A percentile compares a stretch with the other conserved stretches of the same genome.
These are phyloP conservation scores for Vireo altiloquus DNA, from an alignment of 2,113 vertebrate genomes.

Conservation along the genomic window DNA sequence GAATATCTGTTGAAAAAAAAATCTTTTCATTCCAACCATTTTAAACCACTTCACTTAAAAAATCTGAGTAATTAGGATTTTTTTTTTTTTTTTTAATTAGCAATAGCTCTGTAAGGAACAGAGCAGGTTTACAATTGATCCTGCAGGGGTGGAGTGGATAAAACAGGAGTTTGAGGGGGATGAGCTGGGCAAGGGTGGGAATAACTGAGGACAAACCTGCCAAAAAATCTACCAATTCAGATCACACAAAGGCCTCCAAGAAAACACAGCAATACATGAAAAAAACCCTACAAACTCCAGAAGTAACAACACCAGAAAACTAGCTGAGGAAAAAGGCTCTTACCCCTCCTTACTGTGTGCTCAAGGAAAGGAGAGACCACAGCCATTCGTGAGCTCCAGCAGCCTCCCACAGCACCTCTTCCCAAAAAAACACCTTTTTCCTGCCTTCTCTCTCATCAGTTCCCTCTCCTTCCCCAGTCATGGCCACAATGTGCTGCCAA, in stretches of 20 bases:
- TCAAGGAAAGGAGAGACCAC: no score
- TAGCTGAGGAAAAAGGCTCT: background rate
- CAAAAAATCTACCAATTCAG: fast-evolving
- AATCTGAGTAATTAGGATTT: background rate
- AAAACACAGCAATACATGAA: background rate
- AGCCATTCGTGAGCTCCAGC: fast-evolving
- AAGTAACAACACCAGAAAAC: background rate
- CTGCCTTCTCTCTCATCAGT: background rate
- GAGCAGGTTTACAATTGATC: background rate
- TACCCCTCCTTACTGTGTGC: fast-evolving
- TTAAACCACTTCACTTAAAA: background rate
- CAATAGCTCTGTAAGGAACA: background rate
- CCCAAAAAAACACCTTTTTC: fast-evolving
- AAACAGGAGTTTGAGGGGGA: fast-evolving
- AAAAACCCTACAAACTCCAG: background rate
- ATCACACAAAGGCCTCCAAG: background rate
- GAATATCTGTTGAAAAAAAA: background rate
- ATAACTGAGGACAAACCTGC: background rate
- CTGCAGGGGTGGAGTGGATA: fast-evolving
- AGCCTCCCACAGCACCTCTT: fast-evolving
- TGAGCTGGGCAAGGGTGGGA: background rate
- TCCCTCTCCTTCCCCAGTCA: background rate
- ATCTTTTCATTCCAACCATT: background rate
- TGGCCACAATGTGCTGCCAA: background rate
- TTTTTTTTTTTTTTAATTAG: background rate